Percentiles rank a stretch among this genome's conserved stretches.
These are phyloP conservation scores for Lagopus muta DNA, from an alignment of 2,113 vertebrate genomes.

Conservation along the genomic window DNA sequence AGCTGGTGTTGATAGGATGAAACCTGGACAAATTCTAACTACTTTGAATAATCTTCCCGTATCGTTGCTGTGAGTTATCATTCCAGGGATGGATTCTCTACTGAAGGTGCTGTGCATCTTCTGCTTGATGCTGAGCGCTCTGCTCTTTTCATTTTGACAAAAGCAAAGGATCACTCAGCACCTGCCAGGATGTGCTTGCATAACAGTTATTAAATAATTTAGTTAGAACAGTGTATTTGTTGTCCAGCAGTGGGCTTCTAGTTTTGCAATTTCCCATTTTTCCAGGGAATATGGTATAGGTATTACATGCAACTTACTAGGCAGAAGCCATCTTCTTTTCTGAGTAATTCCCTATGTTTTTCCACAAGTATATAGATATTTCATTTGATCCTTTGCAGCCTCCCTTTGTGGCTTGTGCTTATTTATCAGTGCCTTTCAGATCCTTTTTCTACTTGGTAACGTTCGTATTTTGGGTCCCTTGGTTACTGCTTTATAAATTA, in stretches of 20 bases:
- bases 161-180: background rate
- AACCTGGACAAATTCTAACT: background rate
- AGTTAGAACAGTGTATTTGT: conserved; percentile 12
- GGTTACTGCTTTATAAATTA: conserved; percentile 58
- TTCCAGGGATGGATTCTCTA: background rate
- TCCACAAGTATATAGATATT: conserved; percentile 40
- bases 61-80: background rate
- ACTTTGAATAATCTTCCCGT: background rate
- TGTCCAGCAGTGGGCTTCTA: conserved; percentile 10
- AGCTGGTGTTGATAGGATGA: background rate
- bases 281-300: background rate
- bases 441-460: conserved; percentile 14
- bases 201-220: background rate
- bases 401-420: conserved; percentile 55
- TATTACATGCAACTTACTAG: background rate
- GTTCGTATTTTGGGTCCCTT: conserved; percentile 60
- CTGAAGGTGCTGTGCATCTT: background rate
- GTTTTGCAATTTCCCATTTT: conserved; percentile 21
- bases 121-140: background rate
- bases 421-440: conserved; percentile 71
- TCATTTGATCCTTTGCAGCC: conserved; percentile 49
- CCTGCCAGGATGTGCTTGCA: background rate
- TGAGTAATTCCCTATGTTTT: conserved; percentile 40
- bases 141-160: background rate
- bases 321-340: conserved; percentile 5